Evolutionary conservation across 2,888 invertebrate species (phyloP).

Genomic region (Polia nebulosa): DNA sequence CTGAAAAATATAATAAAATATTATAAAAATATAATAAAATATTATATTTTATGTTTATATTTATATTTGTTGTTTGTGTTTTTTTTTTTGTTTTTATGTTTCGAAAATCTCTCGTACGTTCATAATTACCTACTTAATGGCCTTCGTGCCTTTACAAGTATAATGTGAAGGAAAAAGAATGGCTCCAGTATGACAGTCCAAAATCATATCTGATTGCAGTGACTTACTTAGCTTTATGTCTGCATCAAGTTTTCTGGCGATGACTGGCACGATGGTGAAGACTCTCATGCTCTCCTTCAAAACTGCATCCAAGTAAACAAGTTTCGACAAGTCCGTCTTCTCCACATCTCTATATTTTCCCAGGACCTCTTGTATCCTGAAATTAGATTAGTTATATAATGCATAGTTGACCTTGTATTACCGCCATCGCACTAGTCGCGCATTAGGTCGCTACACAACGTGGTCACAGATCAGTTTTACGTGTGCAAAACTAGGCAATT

Average conservation of each 20-base stretch:
- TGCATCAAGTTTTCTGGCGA: conserved; percentile 74
- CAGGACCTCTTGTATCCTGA: conserved; percentile 75
- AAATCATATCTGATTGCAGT: too few species aligned
- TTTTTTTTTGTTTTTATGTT: too few species aligned
- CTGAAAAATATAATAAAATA: too few species aligned
- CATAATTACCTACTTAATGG: too few species aligned
- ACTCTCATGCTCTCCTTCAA: conserved; percentile 81
- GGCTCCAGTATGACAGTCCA: too few species aligned
- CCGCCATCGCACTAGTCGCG: too few species aligned
- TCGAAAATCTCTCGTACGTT: too few species aligned
- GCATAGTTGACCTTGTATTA: neutral
- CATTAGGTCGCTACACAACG: neutral
- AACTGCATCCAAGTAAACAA: conserved; percentile 81
- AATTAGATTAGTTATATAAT: neutral
- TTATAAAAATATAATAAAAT: too few species aligned
- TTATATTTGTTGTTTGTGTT: too few species aligned
- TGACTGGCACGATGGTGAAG: conserved; percentile 77
- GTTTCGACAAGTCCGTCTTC: conserved; percentile 76
- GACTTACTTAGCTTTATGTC: conserved; percentile 80
- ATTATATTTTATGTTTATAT: too few species aligned
- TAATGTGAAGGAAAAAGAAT: too few species aligned
- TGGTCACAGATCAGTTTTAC: neutral
- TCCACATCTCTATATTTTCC: conserved; percentile 77
- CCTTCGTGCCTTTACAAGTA: too few species aligned
- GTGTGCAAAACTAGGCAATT: neutral